Conservation (phyloP, 1,140 invertebrate genomes). For the Temnothorax curvispinosus region DNA sequence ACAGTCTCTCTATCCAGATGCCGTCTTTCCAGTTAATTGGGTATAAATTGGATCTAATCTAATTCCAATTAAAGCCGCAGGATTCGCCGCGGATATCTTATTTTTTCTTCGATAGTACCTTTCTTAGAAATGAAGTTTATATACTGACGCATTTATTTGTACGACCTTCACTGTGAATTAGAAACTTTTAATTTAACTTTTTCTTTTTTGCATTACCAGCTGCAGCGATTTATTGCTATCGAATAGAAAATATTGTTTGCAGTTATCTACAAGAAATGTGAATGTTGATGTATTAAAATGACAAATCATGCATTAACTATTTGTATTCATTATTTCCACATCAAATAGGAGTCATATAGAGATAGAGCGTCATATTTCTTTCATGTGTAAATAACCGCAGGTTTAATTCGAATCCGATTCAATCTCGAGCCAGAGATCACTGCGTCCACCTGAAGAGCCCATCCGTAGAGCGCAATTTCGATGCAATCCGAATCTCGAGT, state of each 20-base stretch:
- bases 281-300: not conserved
- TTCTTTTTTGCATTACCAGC: not conserved
- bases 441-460: not conserved
- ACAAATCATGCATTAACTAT: not conserved
- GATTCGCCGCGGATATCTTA: constrained; percentile 37
- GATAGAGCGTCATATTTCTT: not conserved
- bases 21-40: constrained; percentile 73
- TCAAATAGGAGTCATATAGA: not conserved
- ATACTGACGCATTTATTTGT: constrained; percentile 27
- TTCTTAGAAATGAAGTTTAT: constrained; percentile 58
- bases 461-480: constrained; percentile 75
- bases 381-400: not conserved
- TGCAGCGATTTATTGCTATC: not conserved
- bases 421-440: not conserved
- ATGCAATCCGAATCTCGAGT: constrained; percentile 71
- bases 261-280: not conserved
- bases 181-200: constrained; percentile 26
- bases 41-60: constrained; percentile 81
- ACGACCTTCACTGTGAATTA: constrained; percentile 24
- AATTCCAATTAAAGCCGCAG: constrained; percentile 74
- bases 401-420: constrained; percentile 18
- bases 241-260: not conserved
- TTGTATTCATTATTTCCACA: not conserved
- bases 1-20: constrained; percentile 13
- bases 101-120: constrained; percentile 40